Conservation (phyloP, 2,113 vertebrate genomes). For the Reinhardtius hippoglossoides region DNA sequence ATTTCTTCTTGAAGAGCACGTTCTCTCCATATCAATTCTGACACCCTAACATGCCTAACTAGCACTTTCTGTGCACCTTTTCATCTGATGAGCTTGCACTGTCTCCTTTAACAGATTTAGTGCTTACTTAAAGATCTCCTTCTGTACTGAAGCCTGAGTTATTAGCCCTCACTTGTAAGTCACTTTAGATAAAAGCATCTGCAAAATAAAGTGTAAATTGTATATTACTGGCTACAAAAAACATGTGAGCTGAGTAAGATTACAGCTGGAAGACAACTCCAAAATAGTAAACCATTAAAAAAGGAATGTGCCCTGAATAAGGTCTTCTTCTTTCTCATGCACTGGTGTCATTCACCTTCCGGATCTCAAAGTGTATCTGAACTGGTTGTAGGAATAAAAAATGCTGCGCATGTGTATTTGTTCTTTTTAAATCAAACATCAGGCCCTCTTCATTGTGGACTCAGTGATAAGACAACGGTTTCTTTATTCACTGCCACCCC, state of each 20-base stretch:
- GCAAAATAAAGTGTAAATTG: neutral
- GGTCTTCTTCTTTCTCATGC: neutral
- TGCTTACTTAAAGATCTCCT: neutral
- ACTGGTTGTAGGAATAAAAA: slow-evolving; percentile 42
- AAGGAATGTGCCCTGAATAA: neutral
- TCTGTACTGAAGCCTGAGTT: neutral
- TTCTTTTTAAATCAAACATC: slow-evolving; percentile 19
- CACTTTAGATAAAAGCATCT: neutral
- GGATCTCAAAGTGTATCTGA: slow-evolving; percentile 38
- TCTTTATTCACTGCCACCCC: slow-evolving; percentile 63
- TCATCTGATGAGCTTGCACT: neutral
- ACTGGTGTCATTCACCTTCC: slow-evolving; percentile 40
- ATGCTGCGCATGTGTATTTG: slow-evolving; percentile 27
- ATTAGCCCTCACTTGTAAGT: neutral
- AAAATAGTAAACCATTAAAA: slow-evolving; percentile 2
- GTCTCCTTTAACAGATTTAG: neutral
- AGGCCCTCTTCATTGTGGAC: slow-evolving; percentile 3
- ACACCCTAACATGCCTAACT: neutral
- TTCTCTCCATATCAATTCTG: neutral
- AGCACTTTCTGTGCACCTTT: neutral
- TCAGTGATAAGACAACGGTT: slow-evolving; percentile 34
- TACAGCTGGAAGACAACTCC: too few relatives aligned
- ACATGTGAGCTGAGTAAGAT: neutral
- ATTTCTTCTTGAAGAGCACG: neutral
- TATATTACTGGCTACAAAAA: slow-evolving; percentile 11